Conservation (phyloP, 2,113 vertebrate genomes). For the Muscicapa adusta region DNA sequence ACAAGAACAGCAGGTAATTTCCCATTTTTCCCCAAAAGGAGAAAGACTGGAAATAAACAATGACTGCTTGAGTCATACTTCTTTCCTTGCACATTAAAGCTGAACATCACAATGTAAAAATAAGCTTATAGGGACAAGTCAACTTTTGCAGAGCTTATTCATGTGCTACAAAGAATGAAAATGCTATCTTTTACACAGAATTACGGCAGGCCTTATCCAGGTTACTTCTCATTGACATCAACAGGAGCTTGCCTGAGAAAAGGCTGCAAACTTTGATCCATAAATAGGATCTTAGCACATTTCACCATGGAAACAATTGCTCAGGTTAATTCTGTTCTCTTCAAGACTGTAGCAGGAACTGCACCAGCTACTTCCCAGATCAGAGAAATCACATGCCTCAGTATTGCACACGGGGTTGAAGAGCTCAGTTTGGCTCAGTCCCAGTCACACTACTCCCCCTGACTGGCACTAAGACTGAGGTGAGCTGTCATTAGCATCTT, state of each 20-base stretch:
- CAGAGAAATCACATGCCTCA: background rate
- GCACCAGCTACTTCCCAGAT: background rate
- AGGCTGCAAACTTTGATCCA: background rate
- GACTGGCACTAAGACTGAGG: background rate
- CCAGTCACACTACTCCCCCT: background rate
- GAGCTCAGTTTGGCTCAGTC: background rate
- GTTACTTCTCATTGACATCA: background rate
- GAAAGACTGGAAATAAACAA: background rate
- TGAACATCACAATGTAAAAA: background rate
- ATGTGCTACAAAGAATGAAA: background rate
- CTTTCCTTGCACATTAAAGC: background rate
- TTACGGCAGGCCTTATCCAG: background rate
- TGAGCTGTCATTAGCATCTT: background rate
- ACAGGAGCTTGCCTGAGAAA: background rate
- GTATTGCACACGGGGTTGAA: background rate
- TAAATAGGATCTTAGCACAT: background rate
- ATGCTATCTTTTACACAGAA: background rate
- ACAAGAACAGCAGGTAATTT: background rate
- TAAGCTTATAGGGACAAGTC: background rate
- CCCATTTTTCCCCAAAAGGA: background rate
- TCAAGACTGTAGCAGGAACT: background rate
- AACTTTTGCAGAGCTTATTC: background rate
- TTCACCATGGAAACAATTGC: conserved; percentile 60
- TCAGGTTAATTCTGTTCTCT: background rate
- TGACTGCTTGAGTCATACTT: background rate